These are phyloP conservation scores for Asbolus verrucosus DNA, from an alignment of 1,140 invertebrate species.

Conservation along the genomic window DNA sequence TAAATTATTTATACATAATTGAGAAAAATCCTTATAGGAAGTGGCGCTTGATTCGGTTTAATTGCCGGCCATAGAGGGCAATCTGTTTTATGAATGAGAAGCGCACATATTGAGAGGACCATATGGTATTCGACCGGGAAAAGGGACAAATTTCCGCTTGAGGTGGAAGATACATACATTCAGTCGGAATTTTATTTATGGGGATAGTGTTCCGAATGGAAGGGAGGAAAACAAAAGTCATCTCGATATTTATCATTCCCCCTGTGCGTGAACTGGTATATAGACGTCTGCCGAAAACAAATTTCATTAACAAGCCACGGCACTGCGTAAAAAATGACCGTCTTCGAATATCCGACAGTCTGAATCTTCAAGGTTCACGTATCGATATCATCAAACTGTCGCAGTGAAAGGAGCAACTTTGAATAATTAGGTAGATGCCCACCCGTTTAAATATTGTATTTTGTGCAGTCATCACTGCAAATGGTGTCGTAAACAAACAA, in stretches of 20 bases:
- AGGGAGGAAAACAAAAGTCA: conserved; percentile 32
- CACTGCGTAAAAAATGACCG: neutral
- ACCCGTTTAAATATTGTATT: conserved; percentile 15
- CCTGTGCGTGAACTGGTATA: conserved; percentile 14
- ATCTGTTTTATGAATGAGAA: conserved; percentile 7
- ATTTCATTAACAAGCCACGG: conserved; percentile 16
- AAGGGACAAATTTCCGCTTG: conserved; percentile 44
- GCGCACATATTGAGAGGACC: conserved; percentile 1
- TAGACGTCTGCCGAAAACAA: neutral
- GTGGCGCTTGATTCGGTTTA: conserved; percentile 34
- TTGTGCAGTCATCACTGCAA: conserved; percentile 17
- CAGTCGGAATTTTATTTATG: conserved; percentile 40
- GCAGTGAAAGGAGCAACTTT: no score
- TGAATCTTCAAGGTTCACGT: no score
- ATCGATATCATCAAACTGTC: no score
- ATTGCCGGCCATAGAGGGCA: conserved; percentile 29
- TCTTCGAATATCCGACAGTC: neutral
- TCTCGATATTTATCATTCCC: conserved; percentile 33
- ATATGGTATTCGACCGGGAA: conserved; percentile 15
- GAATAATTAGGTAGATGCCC: conserved; percentile 11
- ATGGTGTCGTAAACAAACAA: conserved; percentile 19
- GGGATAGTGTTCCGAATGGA: neutral
- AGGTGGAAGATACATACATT: conserved; percentile 35
- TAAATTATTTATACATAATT: conserved; percentile 43
- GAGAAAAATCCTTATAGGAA: conserved; percentile 30